These are phyloP conservation scores for Meleagris gallopavo DNA, from an alignment of 2,113 vertebrate genomes.

Conservation along the genomic window DNA sequence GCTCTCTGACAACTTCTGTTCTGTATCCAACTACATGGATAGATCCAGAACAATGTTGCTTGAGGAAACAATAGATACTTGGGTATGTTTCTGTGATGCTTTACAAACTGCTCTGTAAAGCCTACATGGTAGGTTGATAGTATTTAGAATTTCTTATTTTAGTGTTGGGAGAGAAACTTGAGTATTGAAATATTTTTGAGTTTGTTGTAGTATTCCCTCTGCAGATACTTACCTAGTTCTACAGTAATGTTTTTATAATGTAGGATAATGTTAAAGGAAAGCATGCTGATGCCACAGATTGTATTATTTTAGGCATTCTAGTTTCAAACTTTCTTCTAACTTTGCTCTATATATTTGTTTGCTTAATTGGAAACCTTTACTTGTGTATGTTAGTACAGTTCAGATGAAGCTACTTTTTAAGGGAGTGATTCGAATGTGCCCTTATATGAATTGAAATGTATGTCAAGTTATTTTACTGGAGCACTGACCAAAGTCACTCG, in stretches of 20 bases:
- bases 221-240: background rate
- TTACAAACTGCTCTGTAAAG: background rate
- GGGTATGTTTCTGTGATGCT: background rate
- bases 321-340: background rate
- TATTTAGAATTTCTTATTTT: background rate
- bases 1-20: background rate
- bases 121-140: constrained; percentile 6
- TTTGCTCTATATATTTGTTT: fast-evolving
- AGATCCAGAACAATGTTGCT: background rate
- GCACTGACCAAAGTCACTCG: background rate
- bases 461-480: background rate
- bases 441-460: background rate
- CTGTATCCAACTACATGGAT: too few relatives aligned
- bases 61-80: constrained; percentile 18
- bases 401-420: background rate
- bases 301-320: background rate
- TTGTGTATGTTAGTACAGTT: background rate
- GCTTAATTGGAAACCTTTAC: background rate
- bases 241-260: background rate
- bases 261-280: background rate
- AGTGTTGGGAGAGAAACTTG: background rate
- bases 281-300: background rate
- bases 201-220: background rate
- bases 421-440: background rate
- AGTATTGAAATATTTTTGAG: background rate